Base-by-base conservation (phyloP, 2,797 vertebrate species). In the Arctocebus calabarensis region DNA sequence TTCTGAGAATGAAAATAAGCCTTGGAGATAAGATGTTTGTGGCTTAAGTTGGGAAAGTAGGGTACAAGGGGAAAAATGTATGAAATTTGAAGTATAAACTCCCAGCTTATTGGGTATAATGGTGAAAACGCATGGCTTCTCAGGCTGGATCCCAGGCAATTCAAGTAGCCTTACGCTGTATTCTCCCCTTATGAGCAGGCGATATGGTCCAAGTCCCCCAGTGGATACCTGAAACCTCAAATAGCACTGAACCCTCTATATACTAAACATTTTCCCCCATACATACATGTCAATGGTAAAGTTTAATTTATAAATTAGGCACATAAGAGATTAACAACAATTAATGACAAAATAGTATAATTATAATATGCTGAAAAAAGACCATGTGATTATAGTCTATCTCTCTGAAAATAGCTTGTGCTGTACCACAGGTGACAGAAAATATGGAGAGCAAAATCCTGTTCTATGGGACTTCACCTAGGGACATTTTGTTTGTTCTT, bases 401-500 rank as follows among this genome's bases (percentile, higher is more conserved):
- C n/a, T 57, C 29, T 77, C 32, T 79, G 12, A 37, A 27, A 57
- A 37, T 79, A 57, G 17, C 77, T 57, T 59, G 52, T 57, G 16
- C 52, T 16, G 2, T 78, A 37, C 52, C n/a, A 57, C 22, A 57
- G 13, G n/a, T 37, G 37, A 79, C 52, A 37, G n/a, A 57, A 57
- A 79, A n/a, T 23, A 17, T 79, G 52, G n/a, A 57, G 34, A 27
- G 13, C 14, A 34, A 34, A 79, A 27, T 22, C 12, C 1, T 23
- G 22, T 83, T 83, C 37, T 37, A 14, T 2, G 19, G 14, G 27
- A 94, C 43, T 66, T 91, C 13, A 22, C 43, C 20, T 73, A 59
- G 81, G 34, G 75, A 43, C 19, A 93, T 45, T 77, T 62, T 84
- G 37, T 68, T 88, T 95, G 16, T 94, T 92, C 68, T 91, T 94